Base-by-base conservation (phyloP, 2,797 vertebrate genomes). In the Benthosema pterotum region DNA sequence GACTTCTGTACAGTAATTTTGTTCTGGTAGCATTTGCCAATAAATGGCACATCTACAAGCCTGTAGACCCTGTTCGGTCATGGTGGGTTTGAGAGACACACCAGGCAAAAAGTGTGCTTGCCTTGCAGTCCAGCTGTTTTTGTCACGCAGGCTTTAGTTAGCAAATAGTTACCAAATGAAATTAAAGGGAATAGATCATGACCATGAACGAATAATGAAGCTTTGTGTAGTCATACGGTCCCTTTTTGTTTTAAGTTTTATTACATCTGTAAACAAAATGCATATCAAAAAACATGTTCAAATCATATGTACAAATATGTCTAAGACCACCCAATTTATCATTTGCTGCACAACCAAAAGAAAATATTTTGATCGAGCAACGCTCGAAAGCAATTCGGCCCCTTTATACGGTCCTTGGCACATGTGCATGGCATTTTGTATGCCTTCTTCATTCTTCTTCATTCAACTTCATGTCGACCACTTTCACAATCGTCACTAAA, bases 81-180 rank as follows among this genome's bases (percentile, higher is more conserved):
- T 88, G 0, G 92, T 65, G 98, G 90, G 17, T 97, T 93, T 2
- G 97, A 96, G 74, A 99, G 92, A 13, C 97, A 99, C 80, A 98
- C 97, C 52, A 99, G 84, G 86, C 97, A 99, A 88, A 99, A 98
- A 0, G 95, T 94, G 0, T 99, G 97, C 0, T 92, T 92, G 88
- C 97, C 0, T 92, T 92, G 88, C 97, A 99, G 14, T 93, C 92
- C 51, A 99, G 91, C 75, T 92, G 74, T 67, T 99, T 99, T 63
- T 97, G 97, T 3, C 22, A 25, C 22, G 22, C 22, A 38, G 9
- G 32, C 32, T 38, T 38, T 38, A 38, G 32, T 38, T 38, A 38
- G 11, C 32, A n/a, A n/a, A n/a, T n/a, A n/a, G n/a, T n/a, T n/a
- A 38, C 7, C 32, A 7, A 38, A 2, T 38, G 8, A 38, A 38